Conservation (phyloP, 2,113 vertebrate species). For the Cranoglanis bouderius region DNA sequence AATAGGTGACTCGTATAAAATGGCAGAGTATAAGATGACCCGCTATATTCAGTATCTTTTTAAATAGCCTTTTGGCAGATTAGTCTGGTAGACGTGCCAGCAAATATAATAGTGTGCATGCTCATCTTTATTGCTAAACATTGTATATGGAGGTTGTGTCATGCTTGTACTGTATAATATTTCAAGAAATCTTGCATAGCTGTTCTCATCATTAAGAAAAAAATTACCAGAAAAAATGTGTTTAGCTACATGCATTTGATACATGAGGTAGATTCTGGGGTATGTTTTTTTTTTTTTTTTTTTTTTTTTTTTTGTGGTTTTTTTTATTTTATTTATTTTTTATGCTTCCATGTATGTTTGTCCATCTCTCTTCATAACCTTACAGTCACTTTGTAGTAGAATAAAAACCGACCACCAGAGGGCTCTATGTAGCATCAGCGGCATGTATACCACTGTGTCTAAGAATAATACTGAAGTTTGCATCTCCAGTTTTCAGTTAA, state of each 20-base stretch:
- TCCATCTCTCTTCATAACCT: background rate
- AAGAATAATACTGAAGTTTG: background rate
- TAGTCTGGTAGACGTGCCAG: background rate
- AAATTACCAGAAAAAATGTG: background rate
- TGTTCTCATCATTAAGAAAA: background rate
- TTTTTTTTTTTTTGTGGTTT: background rate
- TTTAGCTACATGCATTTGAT: background rate
- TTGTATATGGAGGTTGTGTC: background rate
- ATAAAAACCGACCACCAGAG: slow-evolving; percentile 26
- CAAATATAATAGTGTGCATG: slow-evolving; percentile 4
- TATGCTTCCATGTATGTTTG: background rate
- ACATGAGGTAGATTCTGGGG: background rate
- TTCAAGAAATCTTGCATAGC: background rate
- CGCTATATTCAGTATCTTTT: slow-evolving; percentile 17
- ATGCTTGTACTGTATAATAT: background rate
- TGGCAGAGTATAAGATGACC: slow-evolving; percentile 49
- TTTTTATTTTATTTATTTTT: background rate
- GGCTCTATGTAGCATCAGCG: slow-evolving; percentile 13
- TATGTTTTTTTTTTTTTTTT: background rate
- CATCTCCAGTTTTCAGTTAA: background rate
- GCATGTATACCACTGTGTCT: background rate
- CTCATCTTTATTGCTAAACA: background rate
- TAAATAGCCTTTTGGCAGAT: slow-evolving; percentile 20
- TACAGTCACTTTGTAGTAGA: background rate
- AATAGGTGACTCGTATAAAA: slow-evolving; percentile 51